A percentile compares a stretch with the other conserved stretches of the same genome.
Evolutionary conservation across 1,140 invertebrate genomes (phyloP).

Genomic region (Steinernema feltiae): DNA sequence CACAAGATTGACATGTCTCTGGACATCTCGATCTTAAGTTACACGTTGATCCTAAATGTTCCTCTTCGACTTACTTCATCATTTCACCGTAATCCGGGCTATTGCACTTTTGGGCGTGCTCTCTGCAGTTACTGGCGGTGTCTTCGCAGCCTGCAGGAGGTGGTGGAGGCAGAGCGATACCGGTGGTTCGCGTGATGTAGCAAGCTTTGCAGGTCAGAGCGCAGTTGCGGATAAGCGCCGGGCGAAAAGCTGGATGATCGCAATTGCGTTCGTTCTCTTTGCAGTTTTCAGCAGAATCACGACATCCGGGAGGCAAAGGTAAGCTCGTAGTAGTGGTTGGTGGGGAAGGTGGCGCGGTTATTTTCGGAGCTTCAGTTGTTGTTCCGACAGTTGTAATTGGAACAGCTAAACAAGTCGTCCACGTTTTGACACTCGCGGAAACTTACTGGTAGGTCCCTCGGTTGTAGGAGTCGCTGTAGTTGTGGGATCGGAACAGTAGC

Average conservation of each 20-base stretch:
- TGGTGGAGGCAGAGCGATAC: background rate
- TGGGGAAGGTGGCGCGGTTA: background rate
- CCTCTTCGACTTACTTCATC: too few relatives aligned
- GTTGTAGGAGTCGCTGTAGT: background rate
- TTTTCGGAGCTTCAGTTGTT: background rate
- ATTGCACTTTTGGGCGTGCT: background rate
- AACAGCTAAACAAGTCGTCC: background rate
- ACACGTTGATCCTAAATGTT: background rate
- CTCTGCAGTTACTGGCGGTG: background rate
- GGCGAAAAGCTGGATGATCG: background rate
- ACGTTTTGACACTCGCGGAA: background rate
- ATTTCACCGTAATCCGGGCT: too few relatives aligned
- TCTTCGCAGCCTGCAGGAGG: background rate
- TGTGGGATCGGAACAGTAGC: background rate
- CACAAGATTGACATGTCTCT: background rate
- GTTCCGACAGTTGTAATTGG: too few relatives aligned
- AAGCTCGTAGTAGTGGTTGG: background rate
- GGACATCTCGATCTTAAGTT: background rate
- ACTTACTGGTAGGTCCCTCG: background rate
- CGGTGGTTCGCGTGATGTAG: background rate
- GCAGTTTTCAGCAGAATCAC: background rate
- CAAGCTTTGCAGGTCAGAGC: background rate
- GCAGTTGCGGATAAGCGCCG: background rate
- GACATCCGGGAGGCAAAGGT: background rate
- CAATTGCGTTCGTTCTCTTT: background rate